A percentile compares a stretch with the other conserved stretches of the same genome.
Conservation (phyloP, 1,140 invertebrate genomes). For the Cryptotermes secundus region DNA sequence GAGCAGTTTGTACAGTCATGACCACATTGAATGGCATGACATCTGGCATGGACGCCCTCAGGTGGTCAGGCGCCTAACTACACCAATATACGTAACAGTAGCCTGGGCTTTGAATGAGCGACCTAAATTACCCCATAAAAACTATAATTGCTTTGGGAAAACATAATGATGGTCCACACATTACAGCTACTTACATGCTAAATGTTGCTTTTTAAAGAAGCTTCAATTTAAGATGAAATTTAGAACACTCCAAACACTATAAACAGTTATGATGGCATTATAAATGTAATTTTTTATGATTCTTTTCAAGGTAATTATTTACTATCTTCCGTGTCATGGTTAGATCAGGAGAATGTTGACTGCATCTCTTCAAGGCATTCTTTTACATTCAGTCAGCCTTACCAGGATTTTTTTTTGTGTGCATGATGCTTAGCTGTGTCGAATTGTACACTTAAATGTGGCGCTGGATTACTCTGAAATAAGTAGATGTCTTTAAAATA, state of each 20-base stretch:
- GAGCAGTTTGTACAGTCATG: background rate
- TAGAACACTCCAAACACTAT: background rate
- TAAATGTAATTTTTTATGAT: background rate
- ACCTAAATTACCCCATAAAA: background rate
- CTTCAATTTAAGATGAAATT: background rate
- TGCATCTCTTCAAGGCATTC: no score
- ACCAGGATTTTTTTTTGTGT: no score
- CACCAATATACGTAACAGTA: background rate
- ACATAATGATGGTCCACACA: background rate
- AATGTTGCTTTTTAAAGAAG: background rate
- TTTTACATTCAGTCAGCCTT: no score
- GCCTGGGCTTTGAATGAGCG: background rate
- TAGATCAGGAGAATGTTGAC: no score
- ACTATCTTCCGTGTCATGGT: background rate
- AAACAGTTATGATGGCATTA: background rate
- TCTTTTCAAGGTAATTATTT: background rate
- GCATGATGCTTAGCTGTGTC: no score
- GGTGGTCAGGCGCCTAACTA: background rate
- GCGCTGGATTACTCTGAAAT: no score
- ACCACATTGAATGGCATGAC: background rate
- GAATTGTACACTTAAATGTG: no score
- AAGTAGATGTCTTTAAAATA: no score
- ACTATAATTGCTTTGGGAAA: background rate
- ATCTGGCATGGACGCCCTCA: background rate
- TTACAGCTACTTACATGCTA: background rate